Evolutionary conservation across 1,140 invertebrate genomes (phyloP), one percentile per base, ranked within the genome.

Genomic region (Harlomillsia oculata): DNA sequence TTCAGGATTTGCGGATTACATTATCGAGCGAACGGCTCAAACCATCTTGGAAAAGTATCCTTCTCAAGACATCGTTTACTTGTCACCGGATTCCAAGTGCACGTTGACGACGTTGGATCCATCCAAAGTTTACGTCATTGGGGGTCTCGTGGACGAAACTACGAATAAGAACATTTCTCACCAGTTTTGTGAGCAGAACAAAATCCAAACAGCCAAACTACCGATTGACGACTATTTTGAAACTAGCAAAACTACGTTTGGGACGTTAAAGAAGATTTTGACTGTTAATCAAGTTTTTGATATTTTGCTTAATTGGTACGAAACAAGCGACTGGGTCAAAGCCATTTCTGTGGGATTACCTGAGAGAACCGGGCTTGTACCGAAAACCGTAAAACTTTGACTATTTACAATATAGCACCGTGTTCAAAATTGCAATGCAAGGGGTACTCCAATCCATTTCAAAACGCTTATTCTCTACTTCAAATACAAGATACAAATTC

Each of bases 111-210:
- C 59, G 16, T 49, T 73, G 18, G 65, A 69, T 43, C 44, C 30
- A 5, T 45, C 62, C n/a, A 71, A 70, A 60, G 65, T 73, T 3
- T 72, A 73, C 63, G 65, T 73, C 3, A 70, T 73, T 49, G 72
- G 72, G 18, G 72, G 72, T 21, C 59, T 72, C 30, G 71, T 73
- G 2, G 72, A 73, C 61, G 72, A 71, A 55, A 70, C 68, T 30
- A 65, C 69, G 14, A 66, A 64, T 34, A 72, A 69, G 64, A 66
- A 62, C 46, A 46, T 63, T n/a, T 53, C 59, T 20, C 30, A 49
- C 8, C n/a, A 0, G 8, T 53, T 57, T 53, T 36, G 53, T 21
- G 16, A 61, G 49, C 20, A 25, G 13, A 34, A 14, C 5, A 23
- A 56, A 5, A 8, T 61, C 16, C 9, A 30, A 0, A 39, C 53